phyloP scores from a whole-genome alignment of 2,888 invertebrate species.

The Drosophila lacicola region DNA sequence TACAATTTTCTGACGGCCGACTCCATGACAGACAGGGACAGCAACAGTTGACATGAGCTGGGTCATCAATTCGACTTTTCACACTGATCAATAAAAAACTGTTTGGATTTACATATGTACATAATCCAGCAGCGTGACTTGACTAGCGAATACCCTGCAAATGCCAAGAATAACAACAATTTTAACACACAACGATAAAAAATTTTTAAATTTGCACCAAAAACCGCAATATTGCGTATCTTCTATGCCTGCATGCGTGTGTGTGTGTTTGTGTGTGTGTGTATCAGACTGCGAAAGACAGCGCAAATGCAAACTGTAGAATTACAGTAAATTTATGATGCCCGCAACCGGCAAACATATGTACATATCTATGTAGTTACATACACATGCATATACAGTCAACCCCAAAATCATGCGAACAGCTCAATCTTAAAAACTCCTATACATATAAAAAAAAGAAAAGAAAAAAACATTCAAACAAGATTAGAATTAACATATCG shows the following conservation, averaged over 20 bases:
- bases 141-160: slow-evolving; percentile 11
- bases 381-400: background rate
- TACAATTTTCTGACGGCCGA: slow-evolving; percentile 24
- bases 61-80: slow-evolving; percentile 15
- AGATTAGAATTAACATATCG: too few relatives aligned
- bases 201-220: background rate
- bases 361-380: background rate
- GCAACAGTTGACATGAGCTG: slow-evolving; percentile 25
- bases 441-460: too few relatives aligned
- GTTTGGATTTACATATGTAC: background rate
- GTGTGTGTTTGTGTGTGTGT: background rate
- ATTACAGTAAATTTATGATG: background rate
- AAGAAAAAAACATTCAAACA: too few relatives aligned
- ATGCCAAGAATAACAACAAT: background rate
- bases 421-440: too few relatives aligned
- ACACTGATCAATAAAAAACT: slow-evolving; percentile 13
- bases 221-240: background rate
- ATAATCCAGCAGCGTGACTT: too few relatives aligned
- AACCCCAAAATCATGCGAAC: background rate
- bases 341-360: background rate
- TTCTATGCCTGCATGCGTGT: too few relatives aligned
- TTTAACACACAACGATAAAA: background rate
- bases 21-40: slow-evolving; percentile 25
- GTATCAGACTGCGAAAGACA: background rate
- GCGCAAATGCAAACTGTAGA: background rate